phyloP scores from a whole-genome alignment of 2,113 vertebrate genomes.

The Prunella himalayana region DNA sequence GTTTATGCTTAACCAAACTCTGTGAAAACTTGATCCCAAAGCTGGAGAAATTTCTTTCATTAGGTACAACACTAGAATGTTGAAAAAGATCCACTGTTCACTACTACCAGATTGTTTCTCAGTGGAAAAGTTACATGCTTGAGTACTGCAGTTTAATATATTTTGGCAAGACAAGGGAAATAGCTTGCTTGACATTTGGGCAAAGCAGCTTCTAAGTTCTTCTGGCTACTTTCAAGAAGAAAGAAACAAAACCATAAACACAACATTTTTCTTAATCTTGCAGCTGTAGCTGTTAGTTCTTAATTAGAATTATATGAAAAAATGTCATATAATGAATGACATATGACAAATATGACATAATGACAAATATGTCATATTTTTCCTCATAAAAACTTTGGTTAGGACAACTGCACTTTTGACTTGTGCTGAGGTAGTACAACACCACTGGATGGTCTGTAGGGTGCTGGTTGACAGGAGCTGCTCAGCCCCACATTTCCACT shows the following conservation, averaged over 20 bases:
- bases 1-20: neutral
- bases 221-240: neutral
- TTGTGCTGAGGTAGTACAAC: neutral
- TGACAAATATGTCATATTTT: neutral
- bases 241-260: neutral
- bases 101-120: neutral
- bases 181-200: neutral
- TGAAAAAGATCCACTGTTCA: neutral
- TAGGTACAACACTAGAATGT: neutral
- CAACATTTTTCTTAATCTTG: neutral
- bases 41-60: fast-evolving
- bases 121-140: neutral
- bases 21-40: neutral
- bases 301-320: neutral
- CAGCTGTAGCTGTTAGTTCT: neutral
- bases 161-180: neutral
- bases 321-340: too few species aligned
- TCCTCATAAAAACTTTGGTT: neutral
- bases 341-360: too few species aligned
- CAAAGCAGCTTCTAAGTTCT: neutral
- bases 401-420: neutral
- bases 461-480: neutral
- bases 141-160: neutral
- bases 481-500: neutral
- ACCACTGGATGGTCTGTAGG: neutral